Conservation (phyloP, 2,113 vertebrate genomes). For the Pleuronectes platessa region DNA sequence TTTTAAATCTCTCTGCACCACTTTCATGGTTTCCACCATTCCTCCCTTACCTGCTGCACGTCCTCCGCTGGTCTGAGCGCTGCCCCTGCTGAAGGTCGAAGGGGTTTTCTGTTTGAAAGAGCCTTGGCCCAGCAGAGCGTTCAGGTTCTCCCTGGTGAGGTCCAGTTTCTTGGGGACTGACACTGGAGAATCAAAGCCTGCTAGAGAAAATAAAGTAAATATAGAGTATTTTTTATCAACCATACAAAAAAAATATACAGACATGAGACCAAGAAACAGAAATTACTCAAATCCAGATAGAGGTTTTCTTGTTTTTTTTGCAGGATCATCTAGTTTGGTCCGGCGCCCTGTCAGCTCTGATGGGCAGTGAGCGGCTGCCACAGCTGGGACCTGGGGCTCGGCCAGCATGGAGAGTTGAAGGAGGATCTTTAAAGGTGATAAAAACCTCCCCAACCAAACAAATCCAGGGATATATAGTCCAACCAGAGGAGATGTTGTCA, state of each 20-base stretch:
- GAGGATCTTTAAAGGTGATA: slow-evolving; percentile 56
- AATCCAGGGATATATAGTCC: slow-evolving; percentile 73
- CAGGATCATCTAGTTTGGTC: slow-evolving; percentile 53
- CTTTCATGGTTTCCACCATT: too few species aligned
- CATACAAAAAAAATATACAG: not conserved
- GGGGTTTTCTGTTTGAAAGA: slow-evolving; percentile 78
- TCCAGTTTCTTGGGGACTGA: slow-evolving; percentile 79
- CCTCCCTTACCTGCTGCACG: slow-evolving; percentile 84
- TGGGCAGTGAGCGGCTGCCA: slow-evolving; percentile 53
- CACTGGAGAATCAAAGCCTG: slow-evolving; percentile 68
- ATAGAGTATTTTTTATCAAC: not conserved
- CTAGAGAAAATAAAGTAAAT: not conserved
- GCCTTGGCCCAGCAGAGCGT: slow-evolving; percentile 78
- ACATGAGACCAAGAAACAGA: not conserved
- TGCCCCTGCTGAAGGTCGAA: slow-evolving; percentile 81
- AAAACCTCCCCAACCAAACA: slow-evolving; percentile 66
- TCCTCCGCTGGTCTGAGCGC: slow-evolving; percentile 83
- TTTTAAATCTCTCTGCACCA: not conserved
- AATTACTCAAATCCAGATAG: not conserved
- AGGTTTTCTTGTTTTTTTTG: slow-evolving; percentile 36
- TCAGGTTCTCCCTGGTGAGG: slow-evolving; percentile 85
- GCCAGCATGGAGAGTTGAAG: slow-evolving; percentile 63
- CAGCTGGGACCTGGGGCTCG: slow-evolving; percentile 57
- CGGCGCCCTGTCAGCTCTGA: slow-evolving; percentile 53
- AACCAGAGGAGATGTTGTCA: slow-evolving; percentile 54